Percentiles rank a stretch among this genome's conserved stretches.
phyloP scores from a whole-genome alignment of 2,888 invertebrate genomes.

The Protula sp. region DNA sequence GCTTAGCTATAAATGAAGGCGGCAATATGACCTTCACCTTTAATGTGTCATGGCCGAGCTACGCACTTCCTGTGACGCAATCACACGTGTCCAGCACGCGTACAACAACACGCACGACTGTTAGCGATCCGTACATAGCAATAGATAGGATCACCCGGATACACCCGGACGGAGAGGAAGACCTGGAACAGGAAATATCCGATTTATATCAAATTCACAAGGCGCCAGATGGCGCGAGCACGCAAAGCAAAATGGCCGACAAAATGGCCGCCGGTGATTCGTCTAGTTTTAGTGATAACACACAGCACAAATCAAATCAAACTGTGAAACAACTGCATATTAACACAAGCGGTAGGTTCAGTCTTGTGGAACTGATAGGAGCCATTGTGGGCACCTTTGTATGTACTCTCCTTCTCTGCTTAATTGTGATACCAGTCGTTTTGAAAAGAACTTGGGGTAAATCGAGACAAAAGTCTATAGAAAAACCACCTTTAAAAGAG shows the following conservation, averaged over 20 bases:
- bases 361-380: slow-evolving; percentile 44
- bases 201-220: not conserved
- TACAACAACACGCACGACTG: not conserved
- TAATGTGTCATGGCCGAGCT: slow-evolving; percentile 38
- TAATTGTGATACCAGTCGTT: slow-evolving; percentile 30
- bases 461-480: too few species aligned
- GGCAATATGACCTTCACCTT: slow-evolving; percentile 50
- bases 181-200: slow-evolving; percentile 1
- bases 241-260: too few species aligned
- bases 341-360: slow-evolving; percentile 31
- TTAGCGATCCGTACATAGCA: not conserved
- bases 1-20: slow-evolving; percentile 48
- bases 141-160: not conserved
- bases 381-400: slow-evolving; percentile 50
- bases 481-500: too few species aligned
- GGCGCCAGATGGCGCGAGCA: slow-evolving; percentile 1
- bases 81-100: not conserved
- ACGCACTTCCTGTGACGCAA: not conserved
- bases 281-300: not conserved
- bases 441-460: slow-evolving; percentile 13
- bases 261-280: not conserved
- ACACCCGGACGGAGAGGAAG: too few species aligned
- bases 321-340: too few species aligned
- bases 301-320: too few species aligned
- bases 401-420: slow-evolving; percentile 43